Conservation (phyloP, 2,797 vertebrate species). For the Sebastes matsubarae region DNA sequence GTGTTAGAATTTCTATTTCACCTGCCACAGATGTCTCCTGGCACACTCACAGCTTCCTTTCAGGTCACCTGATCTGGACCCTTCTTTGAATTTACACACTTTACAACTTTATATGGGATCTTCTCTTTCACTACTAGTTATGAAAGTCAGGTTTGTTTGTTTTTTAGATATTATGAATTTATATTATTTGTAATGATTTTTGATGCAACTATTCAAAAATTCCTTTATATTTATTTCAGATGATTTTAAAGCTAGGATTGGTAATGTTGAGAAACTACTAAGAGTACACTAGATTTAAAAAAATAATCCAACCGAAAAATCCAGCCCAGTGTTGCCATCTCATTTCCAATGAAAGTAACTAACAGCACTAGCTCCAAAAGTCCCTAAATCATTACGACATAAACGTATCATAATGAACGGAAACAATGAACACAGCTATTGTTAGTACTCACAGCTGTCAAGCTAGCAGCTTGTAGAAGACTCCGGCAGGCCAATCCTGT, state of each 20-base stretch:
- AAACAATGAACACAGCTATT: too few species aligned
- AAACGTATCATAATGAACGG: too few species aligned
- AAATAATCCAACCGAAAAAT: too few species aligned
- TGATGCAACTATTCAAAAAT: not conserved
- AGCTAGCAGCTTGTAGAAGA: too few species aligned
- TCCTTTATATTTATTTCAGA: not conserved
- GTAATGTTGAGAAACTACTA: too few species aligned
- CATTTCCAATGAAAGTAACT: too few species aligned
- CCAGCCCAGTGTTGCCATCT: too few species aligned
- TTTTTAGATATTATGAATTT: not conserved
- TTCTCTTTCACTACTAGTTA: conserved; percentile 5
- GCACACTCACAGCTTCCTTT: conserved; percentile 50
- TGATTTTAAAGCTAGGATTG: not conserved
- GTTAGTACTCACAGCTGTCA: too few species aligned
- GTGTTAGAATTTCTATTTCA: conserved; percentile 73
- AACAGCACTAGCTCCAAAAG: too few species aligned
- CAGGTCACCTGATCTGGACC: conserved; percentile 55
- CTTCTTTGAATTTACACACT: conserved; percentile 28
- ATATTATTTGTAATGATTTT: not conserved
- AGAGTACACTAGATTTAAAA: too few species aligned
- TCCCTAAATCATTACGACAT: too few species aligned
- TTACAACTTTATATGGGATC: conserved; percentile 17
- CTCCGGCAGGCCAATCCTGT: too few species aligned
- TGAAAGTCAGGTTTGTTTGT: not conserved
- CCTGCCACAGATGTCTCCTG: conserved; percentile 68